Base-by-base conservation (phyloP, 2,113 vertebrate species). In the Tragelaphus buxtoni region DNA sequence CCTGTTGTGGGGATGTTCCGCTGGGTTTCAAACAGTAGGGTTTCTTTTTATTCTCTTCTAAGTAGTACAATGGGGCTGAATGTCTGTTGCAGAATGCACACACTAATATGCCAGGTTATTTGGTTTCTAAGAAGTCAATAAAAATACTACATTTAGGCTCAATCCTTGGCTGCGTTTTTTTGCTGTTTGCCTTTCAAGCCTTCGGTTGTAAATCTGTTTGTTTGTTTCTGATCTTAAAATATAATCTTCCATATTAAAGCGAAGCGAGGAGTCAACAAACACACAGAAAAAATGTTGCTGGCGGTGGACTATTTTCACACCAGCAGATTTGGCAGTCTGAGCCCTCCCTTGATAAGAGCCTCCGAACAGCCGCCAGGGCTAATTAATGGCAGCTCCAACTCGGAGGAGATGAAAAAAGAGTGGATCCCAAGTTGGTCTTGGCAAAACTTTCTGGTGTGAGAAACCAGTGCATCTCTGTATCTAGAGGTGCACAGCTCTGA, bases 61-160 rank as follows among this genome's bases (percentile, higher is more conserved):
- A 99, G 99, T 98, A 98, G 98, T 99, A 99, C 99, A 99, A 99
- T 99, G 98, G 99, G 98, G 99, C 99, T 99, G 99, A 99, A 99
- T 99, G 99, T 99, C 99, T 99, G 99, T 99, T 99, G 99, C 99
- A 99, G 99, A 99, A 99, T 99, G 99, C 99, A 99, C 99, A 99
- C 99, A 99, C 99, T 99, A 99, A 99, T 99, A 99, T 99, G 99
- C 99, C 99, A 99, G 99, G 99, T 99, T 99, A 99, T 99, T 99
- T 99, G 99, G 99, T 99, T 99, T 99, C 99, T 99, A 99, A 99
- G 99, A 99, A 99, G 99, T 99, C 99, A 99, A 99, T 99, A 99
- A 99, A 99, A 99, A 99, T 99, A 99, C 99, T 99, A 99, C 99
- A 98, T 99, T 99, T 99, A 99, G 98, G 98, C 97, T 98, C 97